phyloP scores from a whole-genome alignment of 2,797 vertebrate species.

The Tauraco hartlaubi region DNA sequence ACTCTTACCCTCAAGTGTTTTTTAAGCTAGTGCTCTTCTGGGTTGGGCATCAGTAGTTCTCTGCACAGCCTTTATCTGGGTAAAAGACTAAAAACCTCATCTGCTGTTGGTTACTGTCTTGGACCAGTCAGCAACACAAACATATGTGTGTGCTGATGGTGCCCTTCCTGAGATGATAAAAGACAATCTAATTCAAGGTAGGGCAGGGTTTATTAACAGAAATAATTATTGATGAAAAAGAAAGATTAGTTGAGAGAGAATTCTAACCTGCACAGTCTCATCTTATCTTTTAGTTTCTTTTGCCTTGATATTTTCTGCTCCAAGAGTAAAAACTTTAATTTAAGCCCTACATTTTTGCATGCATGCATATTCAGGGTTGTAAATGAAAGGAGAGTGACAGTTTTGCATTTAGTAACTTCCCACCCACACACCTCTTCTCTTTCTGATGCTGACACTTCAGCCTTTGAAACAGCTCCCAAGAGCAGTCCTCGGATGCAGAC shows the following conservation, averaged over 20 bases:
- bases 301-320: conserved; percentile 52
- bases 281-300: conserved; percentile 29
- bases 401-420: conserved; percentile 79
- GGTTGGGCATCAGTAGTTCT: neutral
- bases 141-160: neutral
- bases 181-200: neutral
- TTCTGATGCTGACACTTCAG: conserved; percentile 77
- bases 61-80: neutral
- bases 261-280: conserved; percentile 29
- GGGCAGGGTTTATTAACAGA: conserved; percentile 30
- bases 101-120: neutral
- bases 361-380: conserved; percentile 78
- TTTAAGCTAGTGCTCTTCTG: neutral
- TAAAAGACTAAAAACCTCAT: neutral
- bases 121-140: neutral
- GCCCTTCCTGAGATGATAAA: neutral
- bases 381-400: conserved; percentile 80
- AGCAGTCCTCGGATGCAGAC: conserved; percentile 65
- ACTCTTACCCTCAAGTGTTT: neutral
- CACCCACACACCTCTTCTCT: conserved; percentile 74
- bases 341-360: conserved; percentile 70
- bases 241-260: conserved; percentile 28
- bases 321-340: conserved; percentile 71
- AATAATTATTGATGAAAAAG: conserved; percentile 34
- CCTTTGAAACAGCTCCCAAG: conserved; percentile 77